phyloP scores from a whole-genome alignment of 2,797 vertebrate species.

The Rhadinocentrus ornatus region DNA sequence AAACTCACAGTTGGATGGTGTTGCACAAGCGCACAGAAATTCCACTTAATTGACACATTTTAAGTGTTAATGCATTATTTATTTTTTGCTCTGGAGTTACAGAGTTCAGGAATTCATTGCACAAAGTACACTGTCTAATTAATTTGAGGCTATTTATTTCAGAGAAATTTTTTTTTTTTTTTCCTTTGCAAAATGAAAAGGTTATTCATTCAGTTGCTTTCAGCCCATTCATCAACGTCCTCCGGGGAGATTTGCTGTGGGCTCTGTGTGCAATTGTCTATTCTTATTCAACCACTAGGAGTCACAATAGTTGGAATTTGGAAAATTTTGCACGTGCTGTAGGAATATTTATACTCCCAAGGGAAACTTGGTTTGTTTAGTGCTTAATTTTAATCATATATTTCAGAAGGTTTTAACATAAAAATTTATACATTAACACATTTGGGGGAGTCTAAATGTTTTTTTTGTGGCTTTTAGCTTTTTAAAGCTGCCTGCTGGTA shows the following conservation, averaged over 20 bases:
- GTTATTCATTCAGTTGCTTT: not conserved
- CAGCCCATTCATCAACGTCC: not conserved
- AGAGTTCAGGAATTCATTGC: not conserved
- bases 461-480: not conserved
- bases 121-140: not conserved
- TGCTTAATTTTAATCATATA: not conserved
- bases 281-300: constrained; percentile 4
- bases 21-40: constrained; percentile 26
- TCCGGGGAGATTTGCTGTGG: not conserved
- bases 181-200: not conserved
- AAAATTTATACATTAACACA: not conserved
- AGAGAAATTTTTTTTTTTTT: not conserved
- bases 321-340: not conserved
- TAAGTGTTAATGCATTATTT: not conserved
- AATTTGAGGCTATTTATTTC: not conserved
- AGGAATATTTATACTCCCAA: not conserved
- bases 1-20: constrained; percentile 17
- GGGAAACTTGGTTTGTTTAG: not conserved
- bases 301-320: constrained; percentile 4
- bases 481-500: not conserved
- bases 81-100: not conserved
- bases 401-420: not conserved
- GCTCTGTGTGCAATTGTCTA: not conserved
- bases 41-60: not conserved
- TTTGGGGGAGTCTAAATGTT: not conserved